Conservation (phyloP, 2,797 vertebrate species). For the Vireo griseus region DNA sequence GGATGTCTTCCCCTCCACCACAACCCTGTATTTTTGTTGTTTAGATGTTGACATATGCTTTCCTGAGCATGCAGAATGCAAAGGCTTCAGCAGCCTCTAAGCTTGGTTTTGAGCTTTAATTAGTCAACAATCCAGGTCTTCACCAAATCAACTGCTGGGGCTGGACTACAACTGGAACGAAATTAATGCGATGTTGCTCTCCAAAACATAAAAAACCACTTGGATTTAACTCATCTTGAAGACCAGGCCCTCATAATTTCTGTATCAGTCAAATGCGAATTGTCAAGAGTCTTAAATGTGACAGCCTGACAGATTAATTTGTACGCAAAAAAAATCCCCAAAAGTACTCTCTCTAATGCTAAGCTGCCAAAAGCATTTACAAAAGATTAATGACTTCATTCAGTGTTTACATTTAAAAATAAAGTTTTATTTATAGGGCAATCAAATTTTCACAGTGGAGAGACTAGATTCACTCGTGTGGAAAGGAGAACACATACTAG, state of each 20-base stretch:
- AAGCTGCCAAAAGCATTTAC: constrained; percentile 16
- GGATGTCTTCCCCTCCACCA: neutral
- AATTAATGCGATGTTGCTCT: neutral
- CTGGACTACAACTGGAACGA: neutral
- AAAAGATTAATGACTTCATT: constrained; percentile 27
- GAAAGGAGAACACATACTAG: neutral
- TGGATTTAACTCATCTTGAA: neutral
- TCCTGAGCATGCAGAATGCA: neutral
- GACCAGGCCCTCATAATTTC: neutral
- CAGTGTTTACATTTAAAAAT: neutral
- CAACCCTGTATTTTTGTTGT: neutral
- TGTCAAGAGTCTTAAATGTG: neutral
- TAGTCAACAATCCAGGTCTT: neutral
- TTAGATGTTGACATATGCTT: neutral
- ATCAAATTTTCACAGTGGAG: constrained; percentile 7
- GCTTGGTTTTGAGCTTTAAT: neutral
- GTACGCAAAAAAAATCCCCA: neutral
- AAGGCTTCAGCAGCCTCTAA: neutral
- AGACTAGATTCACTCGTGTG: neutral
- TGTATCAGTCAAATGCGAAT: neutral
- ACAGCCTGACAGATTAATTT: constrained; percentile 7
- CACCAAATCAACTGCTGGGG: neutral
- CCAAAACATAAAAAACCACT: neutral
- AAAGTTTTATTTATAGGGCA: constrained; percentile 27
- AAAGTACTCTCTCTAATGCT: neutral